Evolutionary conservation across 2,113 vertebrate genomes (phyloP), one percentile per base, ranked within the genome.

Genomic region (Microtus richardsoni): DNA sequence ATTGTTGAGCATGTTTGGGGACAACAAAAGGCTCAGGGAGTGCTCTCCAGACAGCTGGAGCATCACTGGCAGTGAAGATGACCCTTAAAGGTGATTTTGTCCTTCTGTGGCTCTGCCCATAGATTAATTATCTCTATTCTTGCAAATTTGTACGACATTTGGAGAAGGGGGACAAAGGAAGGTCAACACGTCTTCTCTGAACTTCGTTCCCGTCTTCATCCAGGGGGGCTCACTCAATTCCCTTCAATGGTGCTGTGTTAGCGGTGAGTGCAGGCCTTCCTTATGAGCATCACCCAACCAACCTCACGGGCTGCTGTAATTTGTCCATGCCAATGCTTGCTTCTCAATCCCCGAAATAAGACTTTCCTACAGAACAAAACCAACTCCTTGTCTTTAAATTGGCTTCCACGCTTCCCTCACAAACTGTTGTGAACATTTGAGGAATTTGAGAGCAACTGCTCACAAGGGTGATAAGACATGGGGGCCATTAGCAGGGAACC

Each of bases 61-160:
- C 22, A 39, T 0, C 14, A 21, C 2, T 17, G 26, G 2, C 33
- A 49, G 47, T 58, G 79, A 64, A 68, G 24, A n/a, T 0, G 0
- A 2, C 30, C n/a, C n/a, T 16, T 47, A 9, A 24, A 82, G 28
- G 36, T 28, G 68, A 26, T 17, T 24, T 78, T 39, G 26, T 3
- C 47, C 21, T 85, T 66, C 41, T 60, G 7, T 52, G 21, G 47
- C 66, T 12, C 22, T 41, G 33, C 33, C 19, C 4, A 3, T 1
- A 21, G 52, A 5, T 3, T 8, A 26, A 0, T 5, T 44, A 10
- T 7, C 36, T 66, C 54, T n/a, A 22, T 28, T 62, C 1, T 1
- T 26, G 16, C 39, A 19, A 24, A 3, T 2, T 2, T 14, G 12
- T 0, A 0, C 0, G 60, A 3, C 28, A 36, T 19, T 33, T 17